phyloP scores from a whole-genome alignment of 2,797 vertebrate species.

The Myotis findleyi region DNA sequence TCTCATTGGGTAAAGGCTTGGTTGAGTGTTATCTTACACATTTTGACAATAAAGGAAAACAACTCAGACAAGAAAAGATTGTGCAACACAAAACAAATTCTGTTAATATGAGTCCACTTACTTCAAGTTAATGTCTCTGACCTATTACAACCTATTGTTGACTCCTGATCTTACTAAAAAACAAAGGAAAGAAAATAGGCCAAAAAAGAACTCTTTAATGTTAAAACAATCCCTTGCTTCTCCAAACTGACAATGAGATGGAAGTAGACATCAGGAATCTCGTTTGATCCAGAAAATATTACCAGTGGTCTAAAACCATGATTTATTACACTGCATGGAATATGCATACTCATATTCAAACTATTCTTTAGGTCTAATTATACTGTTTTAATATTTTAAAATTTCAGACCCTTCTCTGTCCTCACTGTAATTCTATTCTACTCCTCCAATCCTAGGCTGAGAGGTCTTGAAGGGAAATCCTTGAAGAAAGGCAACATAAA shows the following conservation, averaged over 20 bases:
- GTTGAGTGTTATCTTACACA: constrained; percentile 5
- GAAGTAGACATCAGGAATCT: not conserved
- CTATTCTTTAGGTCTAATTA: not conserved
- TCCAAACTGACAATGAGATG: constrained; percentile 6
- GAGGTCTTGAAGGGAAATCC: not conserved
- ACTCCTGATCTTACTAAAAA: not conserved
- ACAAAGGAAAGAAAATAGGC: not conserved
- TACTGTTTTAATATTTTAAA: constrained; percentile 16
- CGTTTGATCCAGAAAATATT: not conserved
- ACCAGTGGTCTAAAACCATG: not conserved
- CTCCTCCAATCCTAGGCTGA: not conserved
- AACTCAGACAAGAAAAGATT: not conserved
- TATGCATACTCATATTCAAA: not conserved
- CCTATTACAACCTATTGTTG: not conserved
- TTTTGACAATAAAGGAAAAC: not conserved
- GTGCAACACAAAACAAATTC: not conserved
- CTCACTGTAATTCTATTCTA: not conserved
- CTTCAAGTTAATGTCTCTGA: not conserved
- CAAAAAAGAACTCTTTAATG: constrained; percentile 1
- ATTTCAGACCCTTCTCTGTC: not conserved
- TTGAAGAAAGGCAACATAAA: not conserved
- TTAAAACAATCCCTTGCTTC: not conserved
- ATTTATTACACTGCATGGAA: not conserved
- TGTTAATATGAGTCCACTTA: not conserved
- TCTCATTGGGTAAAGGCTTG: not conserved